Conservation (phyloP, 2,888 invertebrate genomes). For the Cephonodes hylas region DNA sequence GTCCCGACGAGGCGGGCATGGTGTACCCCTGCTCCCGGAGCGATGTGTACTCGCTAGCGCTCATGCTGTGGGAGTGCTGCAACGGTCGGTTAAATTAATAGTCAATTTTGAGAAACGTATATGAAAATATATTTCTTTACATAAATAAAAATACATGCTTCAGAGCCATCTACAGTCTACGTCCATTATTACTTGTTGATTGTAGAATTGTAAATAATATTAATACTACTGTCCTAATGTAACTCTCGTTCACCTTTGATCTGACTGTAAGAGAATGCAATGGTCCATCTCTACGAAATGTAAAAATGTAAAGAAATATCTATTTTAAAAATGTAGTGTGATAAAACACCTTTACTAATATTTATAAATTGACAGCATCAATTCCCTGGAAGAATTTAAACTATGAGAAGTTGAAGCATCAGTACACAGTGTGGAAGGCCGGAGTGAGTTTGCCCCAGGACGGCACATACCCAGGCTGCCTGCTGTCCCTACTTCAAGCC, state of each 20-base stretch:
- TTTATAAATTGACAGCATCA: slow-evolving; percentile 42
- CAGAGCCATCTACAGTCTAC: not conserved
- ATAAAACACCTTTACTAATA: not conserved
- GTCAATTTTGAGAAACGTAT: no score
- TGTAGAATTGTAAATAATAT: no score
- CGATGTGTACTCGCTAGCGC: slow-evolving; percentile 67
- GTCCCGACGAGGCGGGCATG: slow-evolving; percentile 49
- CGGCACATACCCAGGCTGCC: slow-evolving; percentile 65
- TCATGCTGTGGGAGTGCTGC: slow-evolving; percentile 72
- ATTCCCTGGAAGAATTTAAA: slow-evolving; percentile 62
- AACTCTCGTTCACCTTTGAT: no score
- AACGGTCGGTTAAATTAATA: slow-evolving; percentile 56
- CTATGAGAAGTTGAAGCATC: slow-evolving; percentile 60
- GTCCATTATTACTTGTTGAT: not conserved
- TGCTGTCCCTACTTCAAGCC: slow-evolving; percentile 56
- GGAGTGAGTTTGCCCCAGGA: slow-evolving; percentile 57
- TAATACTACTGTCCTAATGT: no score
- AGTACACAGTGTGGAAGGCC: slow-evolving; percentile 58
- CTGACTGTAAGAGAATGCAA: no score
- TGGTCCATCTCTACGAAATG: no score
- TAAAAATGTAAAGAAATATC: no score
- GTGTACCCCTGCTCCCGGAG: slow-evolving; percentile 64
- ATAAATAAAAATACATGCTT: not conserved
- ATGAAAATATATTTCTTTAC: no score
- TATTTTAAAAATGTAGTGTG: not conserved